Conservation (phyloP, 2,113 vertebrate species). For the Suricata suricatta region DNA sequence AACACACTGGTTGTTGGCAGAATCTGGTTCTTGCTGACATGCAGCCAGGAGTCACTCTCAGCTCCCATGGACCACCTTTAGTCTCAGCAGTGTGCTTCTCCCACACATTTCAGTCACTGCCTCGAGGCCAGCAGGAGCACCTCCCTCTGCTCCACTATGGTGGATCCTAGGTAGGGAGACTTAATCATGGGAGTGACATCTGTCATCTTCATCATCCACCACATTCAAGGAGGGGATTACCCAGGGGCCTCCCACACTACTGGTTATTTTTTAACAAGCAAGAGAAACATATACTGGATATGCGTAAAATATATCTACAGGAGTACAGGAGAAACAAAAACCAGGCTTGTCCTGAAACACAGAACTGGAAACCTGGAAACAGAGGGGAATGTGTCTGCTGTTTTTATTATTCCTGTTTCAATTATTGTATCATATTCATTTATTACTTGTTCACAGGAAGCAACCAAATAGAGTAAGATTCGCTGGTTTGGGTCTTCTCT, state of each 20-base stretch:
- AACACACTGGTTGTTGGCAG: not conserved
- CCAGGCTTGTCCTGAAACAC: not conserved
- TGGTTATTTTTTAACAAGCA: not conserved
- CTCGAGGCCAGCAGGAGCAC: not conserved
- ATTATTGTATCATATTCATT: not conserved
- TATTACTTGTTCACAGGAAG: not conserved
- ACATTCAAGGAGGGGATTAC: not conserved
- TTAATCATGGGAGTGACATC: not conserved
- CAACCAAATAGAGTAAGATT: not conserved
- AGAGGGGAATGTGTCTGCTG: not conserved
- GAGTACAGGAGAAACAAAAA: not conserved
- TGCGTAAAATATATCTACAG: not conserved
- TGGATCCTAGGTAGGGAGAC: not conserved
- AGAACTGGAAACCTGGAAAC: not conserved
- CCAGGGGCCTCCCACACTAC: not conserved
- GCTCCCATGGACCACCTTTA: fast-evolving
- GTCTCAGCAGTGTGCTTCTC: not conserved
- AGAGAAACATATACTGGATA: not conserved
- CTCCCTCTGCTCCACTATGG: not conserved
- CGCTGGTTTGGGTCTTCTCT: too few species aligned
- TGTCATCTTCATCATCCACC: not conserved
- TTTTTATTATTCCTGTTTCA: not conserved
- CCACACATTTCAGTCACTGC: too few species aligned
- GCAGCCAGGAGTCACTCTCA: too few species aligned
- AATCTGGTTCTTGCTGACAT: not conserved